Percentiles rank a stretch among this genome's conserved stretches.
phyloP scores from a whole-genome alignment of 2,113 vertebrate genomes.

The Semnornis frantzii region DNA sequence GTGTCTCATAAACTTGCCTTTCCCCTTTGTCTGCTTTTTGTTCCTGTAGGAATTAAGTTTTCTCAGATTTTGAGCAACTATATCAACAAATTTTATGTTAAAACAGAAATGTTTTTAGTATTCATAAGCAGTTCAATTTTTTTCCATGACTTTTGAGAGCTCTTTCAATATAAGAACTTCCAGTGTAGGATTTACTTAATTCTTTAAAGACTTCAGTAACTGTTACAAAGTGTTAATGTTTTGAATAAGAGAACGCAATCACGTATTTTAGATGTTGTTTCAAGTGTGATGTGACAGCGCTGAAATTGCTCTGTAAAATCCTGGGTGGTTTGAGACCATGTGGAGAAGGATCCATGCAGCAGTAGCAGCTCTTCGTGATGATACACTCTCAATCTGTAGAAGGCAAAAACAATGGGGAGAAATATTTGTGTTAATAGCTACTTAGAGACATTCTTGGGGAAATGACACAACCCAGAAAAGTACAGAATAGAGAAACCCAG shows the following conservation, averaged over 20 bases:
- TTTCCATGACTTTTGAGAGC: neutral
- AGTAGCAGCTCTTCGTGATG: neutral
- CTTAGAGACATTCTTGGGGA: neutral
- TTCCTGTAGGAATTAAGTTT: neutral
- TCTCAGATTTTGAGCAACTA: neutral
- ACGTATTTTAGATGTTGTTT: neutral
- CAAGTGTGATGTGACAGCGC: neutral
- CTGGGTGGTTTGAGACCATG: neutral
- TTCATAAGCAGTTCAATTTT: neutral
- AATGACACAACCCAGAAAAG: neutral
- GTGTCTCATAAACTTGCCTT: neutral
- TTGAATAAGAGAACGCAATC: neutral
- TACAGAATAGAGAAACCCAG: neutral
- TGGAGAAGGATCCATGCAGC: neutral
- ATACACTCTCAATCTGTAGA: neutral
- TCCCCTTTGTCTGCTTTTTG: neutral
- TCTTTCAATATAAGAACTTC: neutral
- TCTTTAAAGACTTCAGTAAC: neutral
- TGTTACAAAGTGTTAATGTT: neutral
- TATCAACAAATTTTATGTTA: neutral
- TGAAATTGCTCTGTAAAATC: neutral
- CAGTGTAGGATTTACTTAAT: neutral
- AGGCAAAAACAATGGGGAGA: neutral
- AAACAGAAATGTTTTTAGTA: neutral
- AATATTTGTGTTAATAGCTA: neutral